These are phyloP conservation scores for Neotragus pygmaeus DNA, from an alignment of 2,113 vertebrate genomes.

Conservation along the genomic window DNA sequence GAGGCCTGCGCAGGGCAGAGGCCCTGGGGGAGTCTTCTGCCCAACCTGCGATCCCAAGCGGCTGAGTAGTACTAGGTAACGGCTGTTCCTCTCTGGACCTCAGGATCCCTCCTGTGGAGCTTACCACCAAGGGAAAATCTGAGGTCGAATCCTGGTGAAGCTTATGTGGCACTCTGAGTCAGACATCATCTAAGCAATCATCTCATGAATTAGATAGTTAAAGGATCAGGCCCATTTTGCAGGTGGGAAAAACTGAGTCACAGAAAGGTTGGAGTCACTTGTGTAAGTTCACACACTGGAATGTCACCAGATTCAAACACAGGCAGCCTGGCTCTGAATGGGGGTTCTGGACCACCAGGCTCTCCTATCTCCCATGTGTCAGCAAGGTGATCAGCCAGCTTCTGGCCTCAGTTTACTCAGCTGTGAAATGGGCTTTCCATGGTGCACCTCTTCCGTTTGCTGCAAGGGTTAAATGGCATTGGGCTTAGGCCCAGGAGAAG, in stretches of 20 bases:
- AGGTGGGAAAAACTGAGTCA: background rate
- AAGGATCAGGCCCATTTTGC: background rate
- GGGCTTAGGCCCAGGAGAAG: background rate
- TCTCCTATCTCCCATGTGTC: fast-evolving
- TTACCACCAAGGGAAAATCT: background rate
- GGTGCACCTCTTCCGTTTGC: background rate
- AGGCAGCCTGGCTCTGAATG: background rate
- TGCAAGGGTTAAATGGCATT: background rate
- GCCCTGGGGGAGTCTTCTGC: background rate
- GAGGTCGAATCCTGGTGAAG: background rate
- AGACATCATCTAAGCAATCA: background rate
- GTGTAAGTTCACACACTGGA: background rate
- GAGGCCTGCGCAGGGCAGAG: background rate
- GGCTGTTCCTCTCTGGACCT: no score
- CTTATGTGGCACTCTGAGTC: background rate
- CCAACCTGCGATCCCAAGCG: background rate
- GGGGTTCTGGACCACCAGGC: no score
- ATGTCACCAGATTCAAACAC: background rate
- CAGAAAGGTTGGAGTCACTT: background rate
- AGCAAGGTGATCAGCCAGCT: background rate
- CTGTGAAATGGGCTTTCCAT: background rate
- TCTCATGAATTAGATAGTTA: background rate
- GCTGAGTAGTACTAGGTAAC: background rate
- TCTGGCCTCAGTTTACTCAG: background rate
- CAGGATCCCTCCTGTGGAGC: background rate